Evolutionary conservation across 1,140 invertebrate species (phyloP).

Genomic region (Cherax quadricarinatus): DNA sequence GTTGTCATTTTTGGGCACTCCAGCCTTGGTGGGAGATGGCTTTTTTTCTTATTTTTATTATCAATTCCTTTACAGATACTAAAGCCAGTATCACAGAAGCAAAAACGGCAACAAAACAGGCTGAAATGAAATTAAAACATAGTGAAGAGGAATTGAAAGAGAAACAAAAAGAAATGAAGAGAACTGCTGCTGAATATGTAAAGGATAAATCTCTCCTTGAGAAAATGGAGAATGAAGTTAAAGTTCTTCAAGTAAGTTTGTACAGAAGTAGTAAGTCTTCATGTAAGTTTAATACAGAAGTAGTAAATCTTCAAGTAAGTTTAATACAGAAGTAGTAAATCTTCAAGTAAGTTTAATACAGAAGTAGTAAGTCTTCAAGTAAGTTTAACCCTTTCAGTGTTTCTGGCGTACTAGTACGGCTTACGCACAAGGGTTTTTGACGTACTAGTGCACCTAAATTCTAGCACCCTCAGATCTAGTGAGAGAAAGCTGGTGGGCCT

Average conservation of each 20-base stretch:
- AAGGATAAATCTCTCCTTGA: slow-evolving; percentile 80
- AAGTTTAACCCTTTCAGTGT: neutral
- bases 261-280: neutral
- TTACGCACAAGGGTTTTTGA: no score
- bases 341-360: no score
- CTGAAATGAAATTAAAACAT: slow-evolving; percentile 86
- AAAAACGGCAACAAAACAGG: slow-evolving; percentile 88
- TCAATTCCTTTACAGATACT: slow-evolving; percentile 79
- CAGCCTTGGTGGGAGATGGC: no score
- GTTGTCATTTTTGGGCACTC: no score
- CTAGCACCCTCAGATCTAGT: no score
- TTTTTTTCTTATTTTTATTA: neutral
- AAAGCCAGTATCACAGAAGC: slow-evolving; percentile 86
- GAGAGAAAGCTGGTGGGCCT: no score
- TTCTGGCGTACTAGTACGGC: no score
- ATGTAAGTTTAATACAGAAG: no score
- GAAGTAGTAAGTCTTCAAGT: no score
- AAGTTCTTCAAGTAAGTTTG: slow-evolving; percentile 76
- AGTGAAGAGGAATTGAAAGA: slow-evolving; percentile 83
- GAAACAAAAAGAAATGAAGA: slow-evolving; percentile 84
- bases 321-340: no score
- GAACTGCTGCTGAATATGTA: slow-evolving; percentile 84
- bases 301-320: no score
- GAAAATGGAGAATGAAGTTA: slow-evolving; percentile 73
- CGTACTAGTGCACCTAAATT: no score